A percentile compares a stretch with the other conserved stretches of the same genome.
These are phyloP conservation scores for Sebastes aleutianus DNA, from an alignment of 2,797 vertebrate species.

Conservation along the genomic window DNA sequence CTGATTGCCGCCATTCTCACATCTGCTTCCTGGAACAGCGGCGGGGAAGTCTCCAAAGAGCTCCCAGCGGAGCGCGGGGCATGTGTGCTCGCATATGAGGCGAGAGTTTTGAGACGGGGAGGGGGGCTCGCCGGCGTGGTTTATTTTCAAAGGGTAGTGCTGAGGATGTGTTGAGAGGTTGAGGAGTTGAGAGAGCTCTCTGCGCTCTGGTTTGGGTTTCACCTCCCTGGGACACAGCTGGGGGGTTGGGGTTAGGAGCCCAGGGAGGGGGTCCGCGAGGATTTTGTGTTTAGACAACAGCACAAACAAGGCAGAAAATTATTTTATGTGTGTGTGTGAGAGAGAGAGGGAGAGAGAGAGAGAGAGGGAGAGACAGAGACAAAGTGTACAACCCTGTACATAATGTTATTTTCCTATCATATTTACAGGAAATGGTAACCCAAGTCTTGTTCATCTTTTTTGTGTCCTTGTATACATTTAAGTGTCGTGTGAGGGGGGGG, in stretches of 20 bases:
- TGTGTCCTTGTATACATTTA: not conserved
- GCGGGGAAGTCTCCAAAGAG: constrained; percentile 63
- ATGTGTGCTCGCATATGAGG: constrained; percentile 70
- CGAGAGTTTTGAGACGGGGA: constrained; percentile 55
- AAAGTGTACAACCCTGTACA: not conserved
- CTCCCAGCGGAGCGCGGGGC: constrained; percentile 69
- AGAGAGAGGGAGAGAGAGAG: not conserved
- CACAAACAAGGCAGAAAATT: constrained; percentile 43
- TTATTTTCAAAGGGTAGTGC: constrained; percentile 79
- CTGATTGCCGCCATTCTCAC: constrained; percentile 69
- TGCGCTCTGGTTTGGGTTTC: constrained; percentile 73
- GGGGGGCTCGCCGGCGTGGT: constrained; percentile 61
- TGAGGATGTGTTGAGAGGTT: constrained; percentile 81
- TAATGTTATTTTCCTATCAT: not conserved
- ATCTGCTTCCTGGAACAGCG: constrained; percentile 78
- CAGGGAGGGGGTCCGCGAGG: not conserved
- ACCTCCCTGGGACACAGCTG: constrained; percentile 68
- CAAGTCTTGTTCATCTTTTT: constrained; percentile 14
- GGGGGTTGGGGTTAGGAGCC: constrained; percentile 30
- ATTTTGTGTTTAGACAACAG: constrained; percentile 60
- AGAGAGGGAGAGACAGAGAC: no score
- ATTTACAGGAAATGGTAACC: constrained; percentile 10
- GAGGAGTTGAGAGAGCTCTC: constrained; percentile 76
- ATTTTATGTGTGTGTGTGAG: not conserved
- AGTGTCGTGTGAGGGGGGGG: not conserved